phyloP scores from a whole-genome alignment of 2,797 vertebrate species.

The Tangara arthus region DNA sequence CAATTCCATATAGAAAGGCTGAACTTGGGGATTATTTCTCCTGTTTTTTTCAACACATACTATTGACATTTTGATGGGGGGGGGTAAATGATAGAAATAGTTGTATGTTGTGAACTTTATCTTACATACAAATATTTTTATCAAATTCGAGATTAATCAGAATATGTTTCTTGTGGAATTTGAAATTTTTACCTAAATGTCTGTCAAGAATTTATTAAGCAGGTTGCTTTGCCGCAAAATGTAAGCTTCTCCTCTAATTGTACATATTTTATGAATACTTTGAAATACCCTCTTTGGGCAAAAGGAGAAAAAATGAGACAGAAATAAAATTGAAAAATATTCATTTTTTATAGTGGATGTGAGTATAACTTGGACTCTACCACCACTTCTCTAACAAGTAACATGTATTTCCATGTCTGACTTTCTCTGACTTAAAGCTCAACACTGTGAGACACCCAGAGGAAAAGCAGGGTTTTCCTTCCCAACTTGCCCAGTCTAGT shows the following conservation, averaged over 20 bases:
- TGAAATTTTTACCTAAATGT: conserved; percentile 3
- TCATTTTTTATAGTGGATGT: background rate
- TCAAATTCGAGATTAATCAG: background rate
- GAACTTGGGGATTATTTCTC: background rate
- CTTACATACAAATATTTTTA: background rate
- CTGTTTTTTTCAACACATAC: background rate
- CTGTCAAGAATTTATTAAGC: background rate
- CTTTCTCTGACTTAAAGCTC: background rate
- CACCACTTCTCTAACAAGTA: background rate
- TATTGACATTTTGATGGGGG: background rate
- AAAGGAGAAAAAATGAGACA: background rate
- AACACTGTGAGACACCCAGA: background rate
- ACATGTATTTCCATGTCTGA: background rate
- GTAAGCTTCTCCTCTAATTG: background rate
- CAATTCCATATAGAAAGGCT: background rate
- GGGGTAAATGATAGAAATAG: background rate
- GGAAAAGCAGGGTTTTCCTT: background rate
- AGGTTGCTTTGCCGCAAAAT: background rate
- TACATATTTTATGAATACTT: background rate
- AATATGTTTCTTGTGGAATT: background rate
- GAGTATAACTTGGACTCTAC: background rate
- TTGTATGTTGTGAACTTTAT: background rate
- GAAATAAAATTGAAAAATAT: background rate
- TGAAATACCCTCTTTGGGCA: background rate
- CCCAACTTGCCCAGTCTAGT: background rate